phyloP scores from a whole-genome alignment of 2,888 invertebrate species.

The Tanytarsus gracilentus region DNA sequence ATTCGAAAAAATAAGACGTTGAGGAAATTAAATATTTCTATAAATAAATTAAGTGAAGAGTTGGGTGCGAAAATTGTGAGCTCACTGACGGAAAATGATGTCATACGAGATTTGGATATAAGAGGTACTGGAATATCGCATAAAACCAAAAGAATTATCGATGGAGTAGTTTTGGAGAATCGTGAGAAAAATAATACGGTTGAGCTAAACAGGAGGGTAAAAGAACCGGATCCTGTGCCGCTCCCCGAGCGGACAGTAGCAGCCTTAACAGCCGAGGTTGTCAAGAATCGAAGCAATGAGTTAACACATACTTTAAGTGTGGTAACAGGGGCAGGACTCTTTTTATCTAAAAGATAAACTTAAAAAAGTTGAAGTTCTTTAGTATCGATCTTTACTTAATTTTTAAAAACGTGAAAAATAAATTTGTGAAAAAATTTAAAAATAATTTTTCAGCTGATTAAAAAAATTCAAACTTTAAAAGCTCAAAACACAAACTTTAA shows the following conservation, averaged over 20 bases:
- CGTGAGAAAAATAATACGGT: constrained; percentile 17
- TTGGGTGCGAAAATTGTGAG: constrained; percentile 39
- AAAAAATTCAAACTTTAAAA: not conserved
- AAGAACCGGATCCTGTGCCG: too few species aligned
- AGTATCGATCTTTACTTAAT: too few species aligned
- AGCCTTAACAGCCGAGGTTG: too few species aligned
- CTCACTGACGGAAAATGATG: constrained; percentile 38
- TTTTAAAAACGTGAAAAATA: too few species aligned
- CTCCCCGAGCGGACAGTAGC: too few species aligned
- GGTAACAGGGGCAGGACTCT: too few species aligned
- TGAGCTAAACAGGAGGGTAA: too few species aligned
- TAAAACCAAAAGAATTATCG: not conserved
- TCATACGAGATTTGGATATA: constrained; percentile 36
- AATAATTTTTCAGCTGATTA: not conserved
- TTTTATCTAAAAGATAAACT: too few species aligned
- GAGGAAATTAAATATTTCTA: constrained; percentile 36
- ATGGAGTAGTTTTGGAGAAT: constrained; percentile 5
- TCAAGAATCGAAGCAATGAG: too few species aligned
- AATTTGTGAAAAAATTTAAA: not conserved
- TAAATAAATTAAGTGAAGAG: constrained; percentile 38
- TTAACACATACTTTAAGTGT: too few species aligned
- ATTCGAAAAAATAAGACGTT: constrained; percentile 37
- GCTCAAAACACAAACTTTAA: too few species aligned
- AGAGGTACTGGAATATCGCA: constrained; percentile 37
- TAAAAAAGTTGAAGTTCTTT: too few species aligned